Conservation (phyloP, 2,113 vertebrate genomes). For the Orientallactaga bullata region DNA sequence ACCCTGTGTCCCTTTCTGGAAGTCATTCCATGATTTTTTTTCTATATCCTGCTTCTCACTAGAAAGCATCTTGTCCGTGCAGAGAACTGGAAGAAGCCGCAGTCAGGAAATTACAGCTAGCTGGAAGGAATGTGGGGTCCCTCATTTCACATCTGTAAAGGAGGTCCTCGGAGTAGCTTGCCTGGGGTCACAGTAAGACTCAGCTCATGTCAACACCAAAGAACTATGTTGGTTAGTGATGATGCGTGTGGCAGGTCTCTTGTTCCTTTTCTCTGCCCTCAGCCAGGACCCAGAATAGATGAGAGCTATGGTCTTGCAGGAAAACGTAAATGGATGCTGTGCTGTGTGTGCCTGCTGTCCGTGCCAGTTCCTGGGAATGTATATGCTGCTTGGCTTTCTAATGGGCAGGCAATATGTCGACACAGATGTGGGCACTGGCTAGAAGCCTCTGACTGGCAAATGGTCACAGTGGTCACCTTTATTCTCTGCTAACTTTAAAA, state of each 20-base stretch:
- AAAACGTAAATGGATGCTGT: not conserved
- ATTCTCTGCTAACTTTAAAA: constrained; percentile 21
- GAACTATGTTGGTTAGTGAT: not conserved
- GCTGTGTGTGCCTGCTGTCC: not conserved
- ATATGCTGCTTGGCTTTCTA: not conserved
- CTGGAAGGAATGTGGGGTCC: not conserved
- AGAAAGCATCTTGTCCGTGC: constrained; percentile 43
- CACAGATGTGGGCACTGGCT: not conserved
- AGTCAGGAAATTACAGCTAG: not conserved
- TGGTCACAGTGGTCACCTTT: not conserved
- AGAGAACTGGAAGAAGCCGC: not conserved
- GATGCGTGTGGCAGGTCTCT: not conserved
- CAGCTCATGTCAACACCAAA: not conserved
- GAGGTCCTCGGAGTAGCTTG: not conserved
- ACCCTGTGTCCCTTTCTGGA: constrained; percentile 56
- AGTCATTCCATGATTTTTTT: constrained; percentile 41
- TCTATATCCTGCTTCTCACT: constrained; percentile 37
- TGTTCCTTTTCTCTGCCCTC: constrained; percentile 21
- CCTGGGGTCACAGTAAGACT: not conserved
- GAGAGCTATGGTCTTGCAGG: not conserved
- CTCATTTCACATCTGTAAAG: not conserved
- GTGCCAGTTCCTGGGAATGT: not conserved
- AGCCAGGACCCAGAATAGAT: not conserved
- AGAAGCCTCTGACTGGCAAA: not conserved
- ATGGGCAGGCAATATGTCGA: not conserved